Evolutionary conservation across 1,140 invertebrate genomes (phyloP), one percentile per base, ranked within the genome.

Genomic region (Tetramorium simillimum): DNA sequence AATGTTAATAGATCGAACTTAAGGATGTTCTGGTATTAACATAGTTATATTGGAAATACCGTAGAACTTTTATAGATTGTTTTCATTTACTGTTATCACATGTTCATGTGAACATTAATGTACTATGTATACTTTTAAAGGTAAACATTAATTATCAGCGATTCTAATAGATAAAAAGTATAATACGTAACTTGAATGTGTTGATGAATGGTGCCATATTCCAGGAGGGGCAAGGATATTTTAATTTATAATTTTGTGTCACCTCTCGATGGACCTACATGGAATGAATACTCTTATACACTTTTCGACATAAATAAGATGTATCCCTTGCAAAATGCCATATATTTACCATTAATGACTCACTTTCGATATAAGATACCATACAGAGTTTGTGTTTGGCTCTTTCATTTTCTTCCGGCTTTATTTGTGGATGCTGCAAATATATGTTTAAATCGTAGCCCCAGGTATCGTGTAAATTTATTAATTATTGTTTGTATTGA

Each of bases 241-340:
- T 37, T 73, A 33, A 73, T 73, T 73, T 73, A 73, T 28, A 73
- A 73, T 53, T n/a, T 28, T 0, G 28, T 37, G 9, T n/a, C 49
- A 5, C 4, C 24, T 0, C 1, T 9, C 9, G 28, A 73, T 5
- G 18, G 16, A 4, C 70, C 24, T 6, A 73, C 46, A 5, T 33
- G 24, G 49, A 3, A 1, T 9, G 49, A 73, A n/a, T 53, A n/a
- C 3, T 3, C 6, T 1, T 3, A 14, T 12, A 6, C 3, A 24
- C 2, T 51, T 3, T 0, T 69, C 2, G 12, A 3, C 21, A 3
- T 16, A 16, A 69, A 16, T 51, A 28, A 73, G 3, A 53, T 6
- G 37, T 73, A 37, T 6, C 70, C 70, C 0, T 12, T 51, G 4
- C 16, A 9, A 3, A 18, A n/a, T 51, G 18, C 46, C 18, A 53